phyloP scores from a whole-genome alignment of 2,888 invertebrate genomes.

The Polylopha cassiicola region DNA sequence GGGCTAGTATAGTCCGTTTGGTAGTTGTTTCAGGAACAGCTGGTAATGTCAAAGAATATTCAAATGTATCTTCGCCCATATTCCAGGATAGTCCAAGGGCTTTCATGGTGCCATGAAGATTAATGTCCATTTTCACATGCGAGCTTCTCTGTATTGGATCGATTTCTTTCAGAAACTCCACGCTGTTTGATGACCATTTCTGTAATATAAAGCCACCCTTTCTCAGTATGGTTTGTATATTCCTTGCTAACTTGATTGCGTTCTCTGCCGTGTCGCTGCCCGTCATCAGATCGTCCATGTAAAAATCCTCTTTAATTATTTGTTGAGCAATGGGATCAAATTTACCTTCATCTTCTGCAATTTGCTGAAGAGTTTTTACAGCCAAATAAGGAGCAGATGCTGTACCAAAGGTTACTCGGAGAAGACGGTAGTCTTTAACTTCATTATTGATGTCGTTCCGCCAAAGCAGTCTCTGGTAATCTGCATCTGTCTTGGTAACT shows the following conservation, averaged over 20 bases:
- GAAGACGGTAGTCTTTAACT: slow-evolving; percentile 22
- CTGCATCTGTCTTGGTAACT: slow-evolving; percentile 22
- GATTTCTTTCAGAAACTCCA: slow-evolving; percentile 22
- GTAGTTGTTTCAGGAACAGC: slow-evolving; percentile 22
- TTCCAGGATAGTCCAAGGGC: slow-evolving; percentile 30
- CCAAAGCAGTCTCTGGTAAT: slow-evolving; percentile 20
- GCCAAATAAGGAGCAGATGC: slow-evolving; percentile 31
- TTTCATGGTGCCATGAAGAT: slow-evolving; percentile 26
- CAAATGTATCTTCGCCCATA: slow-evolving; percentile 21
- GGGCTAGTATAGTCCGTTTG: slow-evolving; percentile 28
- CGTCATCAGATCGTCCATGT: slow-evolving; percentile 30
- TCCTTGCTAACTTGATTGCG: slow-evolving; percentile 19
- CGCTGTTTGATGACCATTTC: slow-evolving; percentile 30
- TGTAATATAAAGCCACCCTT: slow-evolving; percentile 35
- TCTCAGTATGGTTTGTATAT: slow-evolving; percentile 26
- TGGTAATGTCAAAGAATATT: slow-evolving; percentile 26
- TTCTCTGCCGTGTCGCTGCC: slow-evolving; percentile 23
- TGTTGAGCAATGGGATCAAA: slow-evolving; percentile 21
- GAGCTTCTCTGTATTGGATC: slow-evolving; percentile 10
- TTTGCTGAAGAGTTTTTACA: slow-evolving; percentile 28
- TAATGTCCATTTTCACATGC: slow-evolving; percentile 23
- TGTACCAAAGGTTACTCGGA: slow-evolving; percentile 28
- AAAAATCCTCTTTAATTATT: slow-evolving; percentile 23
- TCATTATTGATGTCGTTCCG: slow-evolving; percentile 1
- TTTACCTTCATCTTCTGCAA: slow-evolving; percentile 28